phyloP scores from a whole-genome alignment of 2,113 vertebrate species.

The Pseudopodoces humilis region DNA sequence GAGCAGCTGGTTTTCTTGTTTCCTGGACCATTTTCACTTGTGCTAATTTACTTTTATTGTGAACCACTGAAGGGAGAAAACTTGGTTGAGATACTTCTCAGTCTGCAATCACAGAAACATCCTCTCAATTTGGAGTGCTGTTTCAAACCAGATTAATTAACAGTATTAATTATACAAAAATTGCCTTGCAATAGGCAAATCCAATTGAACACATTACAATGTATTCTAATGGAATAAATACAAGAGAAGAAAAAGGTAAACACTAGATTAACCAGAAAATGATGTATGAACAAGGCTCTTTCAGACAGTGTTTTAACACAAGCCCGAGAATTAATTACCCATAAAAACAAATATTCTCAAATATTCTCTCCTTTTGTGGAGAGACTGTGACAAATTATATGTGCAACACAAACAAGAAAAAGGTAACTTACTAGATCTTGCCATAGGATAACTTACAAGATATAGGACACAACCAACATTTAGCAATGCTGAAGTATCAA shows the following conservation, averaged over 20 bases:
- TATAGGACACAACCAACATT: background rate
- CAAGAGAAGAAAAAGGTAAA: background rate
- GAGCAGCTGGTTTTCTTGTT: background rate
- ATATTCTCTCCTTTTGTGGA: slow-evolving; percentile 8
- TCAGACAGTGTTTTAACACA: background rate
- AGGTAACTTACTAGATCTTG: background rate
- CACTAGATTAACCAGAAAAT: background rate
- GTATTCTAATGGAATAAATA: slow-evolving; percentile 10
- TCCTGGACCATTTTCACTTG: background rate
- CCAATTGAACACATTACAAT: background rate
- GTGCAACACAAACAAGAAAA: background rate
- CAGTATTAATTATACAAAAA: slow-evolving; percentile 7
- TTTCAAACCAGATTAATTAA: slow-evolving; percentile 47
- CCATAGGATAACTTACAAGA: background rate
- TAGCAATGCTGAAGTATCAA: background rate
- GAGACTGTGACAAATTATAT: background rate
- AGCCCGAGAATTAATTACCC: background rate
- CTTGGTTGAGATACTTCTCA: background rate
- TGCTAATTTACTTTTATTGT: background rate
- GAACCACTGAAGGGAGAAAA: background rate
- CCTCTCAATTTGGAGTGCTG: background rate
- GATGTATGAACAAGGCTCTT: background rate
- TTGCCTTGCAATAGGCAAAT: background rate
- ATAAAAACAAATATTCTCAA: background rate
- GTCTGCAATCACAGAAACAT: background rate